Percentiles rank a stretch among this genome's conserved stretches.
phyloP scores from a whole-genome alignment of 2,888 invertebrate genomes.

The Chrysolina oricalcia region DNA sequence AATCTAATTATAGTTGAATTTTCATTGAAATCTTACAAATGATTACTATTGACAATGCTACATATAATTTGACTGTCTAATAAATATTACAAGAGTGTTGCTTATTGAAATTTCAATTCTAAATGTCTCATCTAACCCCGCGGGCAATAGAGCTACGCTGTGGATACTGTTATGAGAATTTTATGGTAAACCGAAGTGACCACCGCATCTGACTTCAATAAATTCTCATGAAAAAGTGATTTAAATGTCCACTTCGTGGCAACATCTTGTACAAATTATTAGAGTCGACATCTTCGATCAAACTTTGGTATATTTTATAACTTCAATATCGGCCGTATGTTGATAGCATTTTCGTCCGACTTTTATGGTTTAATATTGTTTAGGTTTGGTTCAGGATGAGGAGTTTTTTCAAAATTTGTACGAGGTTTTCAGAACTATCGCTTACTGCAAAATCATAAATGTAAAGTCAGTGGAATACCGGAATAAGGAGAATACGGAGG shows the following conservation, averaged over 20 bases:
- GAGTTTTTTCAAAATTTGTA: not conserved
- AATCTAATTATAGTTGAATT: too few species aligned
- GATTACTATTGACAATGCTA: not conserved
- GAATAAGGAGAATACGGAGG: too few species aligned
- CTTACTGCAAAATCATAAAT: too few species aligned
- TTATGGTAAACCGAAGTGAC: constrained; percentile 48
- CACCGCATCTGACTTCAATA: constrained; percentile 51
- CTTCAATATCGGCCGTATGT: constrained; percentile 48
- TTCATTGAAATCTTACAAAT: not conserved
- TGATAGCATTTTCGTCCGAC: constrained; percentile 23
- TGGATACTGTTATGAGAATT: constrained; percentile 46
- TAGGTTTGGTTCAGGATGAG: not conserved
- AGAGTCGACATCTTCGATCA: constrained; percentile 51
- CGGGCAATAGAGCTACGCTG: constrained; percentile 28
- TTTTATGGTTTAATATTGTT: constrained; percentile 8
- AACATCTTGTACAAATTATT: constrained; percentile 60
- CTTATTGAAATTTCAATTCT: constrained; percentile 19
- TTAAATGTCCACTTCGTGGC: constrained; percentile 48
- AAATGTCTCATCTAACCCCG: constrained; percentile 29
- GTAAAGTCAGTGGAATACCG: too few species aligned
- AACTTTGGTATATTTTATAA: constrained; percentile 57
- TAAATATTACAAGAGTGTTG: not conserved
- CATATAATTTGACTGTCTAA: not conserved
- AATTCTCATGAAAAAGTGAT: constrained; percentile 53
- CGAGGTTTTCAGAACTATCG: not conserved